Evolutionary conservation across 2,888 invertebrate genomes (phyloP).

Genomic region (Autographa gamma): DNA sequence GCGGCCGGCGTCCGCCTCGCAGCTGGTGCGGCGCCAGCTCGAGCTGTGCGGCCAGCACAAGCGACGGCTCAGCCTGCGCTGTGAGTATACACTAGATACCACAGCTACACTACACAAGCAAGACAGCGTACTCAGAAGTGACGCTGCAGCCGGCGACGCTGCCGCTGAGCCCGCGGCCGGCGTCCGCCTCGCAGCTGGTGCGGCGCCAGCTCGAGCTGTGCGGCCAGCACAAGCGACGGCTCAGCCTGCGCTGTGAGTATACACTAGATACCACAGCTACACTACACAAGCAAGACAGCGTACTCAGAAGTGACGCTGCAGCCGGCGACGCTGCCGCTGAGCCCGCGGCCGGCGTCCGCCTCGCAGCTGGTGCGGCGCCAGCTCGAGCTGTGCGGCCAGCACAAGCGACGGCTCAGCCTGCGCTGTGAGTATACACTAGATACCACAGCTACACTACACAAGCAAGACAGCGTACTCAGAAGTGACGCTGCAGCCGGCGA

Average conservation of each 20-base stretch:
- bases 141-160: constrained; percentile 56
- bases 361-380: constrained; percentile 79
- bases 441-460: constrained; percentile 51
- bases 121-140: constrained; percentile 75
- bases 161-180: constrained; percentile 71
- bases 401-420: constrained; percentile 64
- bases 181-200: constrained; percentile 80
- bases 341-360: constrained; percentile 79
- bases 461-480: constrained; percentile 70
- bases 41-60: constrained; percentile 74
- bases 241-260: constrained; percentile 39
- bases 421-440: constrained; percentile 21
- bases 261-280: no score
- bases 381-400: constrained; percentile 57
- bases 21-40: constrained; percentile 77
- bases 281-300: constrained; percentile 71
- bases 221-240: constrained; percentile 65
- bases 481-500: constrained; percentile 78
- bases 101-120: constrained; percentile 61
- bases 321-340: constrained; percentile 69
- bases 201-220: constrained; percentile 70
- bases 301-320: constrained; percentile 73
- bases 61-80: constrained; percentile 77
- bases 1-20: constrained; percentile 83
- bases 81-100: constrained; percentile 67